A percentile compares a stretch with the other conserved stretches of the same genome.
These are phyloP conservation scores for Takifugu ocellatus DNA, from an alignment of 2,797 vertebrate species.

Conservation along the genomic window DNA sequence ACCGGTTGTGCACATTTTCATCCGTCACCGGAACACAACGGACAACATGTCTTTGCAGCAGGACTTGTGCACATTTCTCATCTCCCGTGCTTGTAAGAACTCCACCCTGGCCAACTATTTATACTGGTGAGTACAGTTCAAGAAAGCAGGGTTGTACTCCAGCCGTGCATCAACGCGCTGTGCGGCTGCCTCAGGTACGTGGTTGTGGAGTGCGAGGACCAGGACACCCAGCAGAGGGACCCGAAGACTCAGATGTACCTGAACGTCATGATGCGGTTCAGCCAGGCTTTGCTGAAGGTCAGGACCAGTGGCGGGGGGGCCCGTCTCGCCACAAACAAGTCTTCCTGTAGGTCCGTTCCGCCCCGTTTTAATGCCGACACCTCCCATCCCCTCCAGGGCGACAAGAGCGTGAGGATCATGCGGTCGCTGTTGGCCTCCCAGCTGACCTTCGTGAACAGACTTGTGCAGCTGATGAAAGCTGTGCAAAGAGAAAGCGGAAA, in stretches of 20 bases:
- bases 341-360: background rate
- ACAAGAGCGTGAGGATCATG: slow-evolving; percentile 96
- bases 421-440: slow-evolving; percentile 92
- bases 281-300: slow-evolving; percentile 95
- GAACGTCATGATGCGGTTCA: slow-evolving; percentile 96
- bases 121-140: slow-evolving; percentile 85
- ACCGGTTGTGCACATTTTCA: background rate
- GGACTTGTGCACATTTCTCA: slow-evolving; percentile 96
- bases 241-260: slow-evolving; percentile 98
- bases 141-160: background rate
- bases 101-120: slow-evolving; percentile 95
- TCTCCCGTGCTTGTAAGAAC: slow-evolving; percentile 97
- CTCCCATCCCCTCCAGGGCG: slow-evolving; percentile 76
- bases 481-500: slow-evolving; percentile 97
- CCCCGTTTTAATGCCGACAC: slow-evolving; percentile 7
- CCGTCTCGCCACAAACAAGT: background rate
- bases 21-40: background rate
- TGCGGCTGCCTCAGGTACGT: slow-evolving; percentile 83
- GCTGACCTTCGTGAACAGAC: slow-evolving; percentile 93
- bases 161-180: background rate
- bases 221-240: slow-evolving; percentile 96
- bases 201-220: slow-evolving; percentile 97
- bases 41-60: slow-evolving; percentile 74
- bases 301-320: background rate
- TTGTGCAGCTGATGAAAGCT: slow-evolving; percentile 98